Base-by-base conservation (phyloP, 2,797 vertebrate species). In the Triplophysa bombifrons region DNA sequence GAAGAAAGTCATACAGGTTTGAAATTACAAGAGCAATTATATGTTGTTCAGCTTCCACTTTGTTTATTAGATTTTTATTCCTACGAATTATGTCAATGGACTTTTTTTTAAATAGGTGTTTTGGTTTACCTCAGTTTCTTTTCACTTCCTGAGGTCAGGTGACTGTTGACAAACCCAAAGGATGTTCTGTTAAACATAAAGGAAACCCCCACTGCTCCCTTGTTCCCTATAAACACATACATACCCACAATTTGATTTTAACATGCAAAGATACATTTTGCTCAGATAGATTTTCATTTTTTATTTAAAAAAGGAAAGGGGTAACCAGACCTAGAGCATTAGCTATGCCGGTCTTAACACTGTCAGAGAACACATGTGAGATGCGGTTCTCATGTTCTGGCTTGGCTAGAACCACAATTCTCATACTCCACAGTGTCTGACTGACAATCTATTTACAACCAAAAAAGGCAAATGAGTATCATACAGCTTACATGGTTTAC, bases 141-240 rank as follows among this genome's bases (percentile, higher is more conserved):
- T 89, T 99, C 98, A 53, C 97, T 98, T 76, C 98, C 98, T 0
- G 98, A 99, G 69, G 98, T 99, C 90, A 99, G 86, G 88, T 99
- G 98, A 89, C 98, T 99, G 92, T 99, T 99, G 78, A 99, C 96
- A 79, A 99, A 99, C 38, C 97, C 96, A 88, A 99, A 95, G 0
- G 97, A 97, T 10, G 98, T 98, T 50, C 96, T 94, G 14, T 99
- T 99, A 93, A 99, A 99, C 98, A 99, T 97, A 90, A 99, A 98
- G 0, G 98, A 99, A 63, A 99, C 96, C 0, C 96, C 98, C 77
- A 99, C 98, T 0, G 98, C 98, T 85, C 98, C 98, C 90, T 99
- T 99, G 90, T 99, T 99, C 85, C 98, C 98, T 99, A 83, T 55
- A 80, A 80, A 76, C 34, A 6, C 84, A 76, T 80, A 83, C 8